Percentiles rank a stretch among this genome's conserved stretches.
These are phyloP conservation scores for Cryptotermes secundus DNA, from an alignment of 1,140 invertebrate genomes.

Conservation along the genomic window DNA sequence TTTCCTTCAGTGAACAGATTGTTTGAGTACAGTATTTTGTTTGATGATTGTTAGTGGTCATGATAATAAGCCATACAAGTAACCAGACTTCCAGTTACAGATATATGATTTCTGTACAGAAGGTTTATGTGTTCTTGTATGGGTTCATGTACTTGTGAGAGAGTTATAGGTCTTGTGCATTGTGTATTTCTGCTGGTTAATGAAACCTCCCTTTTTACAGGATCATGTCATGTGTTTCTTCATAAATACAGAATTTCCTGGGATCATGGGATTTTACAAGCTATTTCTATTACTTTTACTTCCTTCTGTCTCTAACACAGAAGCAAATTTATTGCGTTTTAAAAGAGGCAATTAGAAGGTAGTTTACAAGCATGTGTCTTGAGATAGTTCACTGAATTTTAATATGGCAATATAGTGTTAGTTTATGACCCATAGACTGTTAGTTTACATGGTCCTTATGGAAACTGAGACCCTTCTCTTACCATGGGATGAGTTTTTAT, in stretches of 20 bases:
- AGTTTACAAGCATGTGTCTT: too few species aligned
- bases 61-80: not conserved
- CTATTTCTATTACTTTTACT: too few species aligned
- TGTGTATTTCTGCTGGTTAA: not conserved
- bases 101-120: not conserved
- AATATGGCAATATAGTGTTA: too few species aligned
- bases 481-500: too few species aligned
- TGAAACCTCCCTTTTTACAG: constrained; percentile 16
- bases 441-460: too few species aligned
- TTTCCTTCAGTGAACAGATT: not conserved
- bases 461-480: too few species aligned
- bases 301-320: too few species aligned
- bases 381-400: too few species aligned
- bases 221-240: not conserved
- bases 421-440: too few species aligned
- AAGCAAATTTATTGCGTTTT: too few species aligned
- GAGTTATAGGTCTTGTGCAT: constrained; percentile 15
- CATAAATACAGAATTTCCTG: not conserved
- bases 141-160: not conserved
- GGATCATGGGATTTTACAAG: too few species aligned
- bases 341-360: too few species aligned
- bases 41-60: not conserved
- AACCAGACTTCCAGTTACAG: not conserved
- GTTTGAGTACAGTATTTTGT: not conserved
- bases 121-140: not conserved